Evolutionary conservation across 2,888 invertebrate species (phyloP).

Genomic region (Polyommatus icarus): DNA sequence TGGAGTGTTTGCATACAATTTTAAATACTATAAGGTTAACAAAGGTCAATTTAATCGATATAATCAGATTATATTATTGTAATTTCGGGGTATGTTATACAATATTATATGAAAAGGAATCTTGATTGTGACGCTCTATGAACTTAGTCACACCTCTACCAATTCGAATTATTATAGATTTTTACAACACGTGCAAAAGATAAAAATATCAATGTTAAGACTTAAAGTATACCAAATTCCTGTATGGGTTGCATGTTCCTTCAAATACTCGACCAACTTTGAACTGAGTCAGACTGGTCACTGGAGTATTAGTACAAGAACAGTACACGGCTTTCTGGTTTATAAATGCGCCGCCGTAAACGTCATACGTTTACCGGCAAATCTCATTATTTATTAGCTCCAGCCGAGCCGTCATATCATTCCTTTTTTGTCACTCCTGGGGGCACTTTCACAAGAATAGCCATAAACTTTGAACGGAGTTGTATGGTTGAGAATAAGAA

Average conservation of each 20-base stretch:
- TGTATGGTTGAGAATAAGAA: too few species aligned
- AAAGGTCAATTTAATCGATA: too few species aligned
- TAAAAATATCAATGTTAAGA: too few species aligned
- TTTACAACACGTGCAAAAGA: too few species aligned
- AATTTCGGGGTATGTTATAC: too few species aligned
- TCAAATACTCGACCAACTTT: not conserved
- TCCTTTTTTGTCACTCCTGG: conserved; percentile 2
- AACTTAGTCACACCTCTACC: too few species aligned
- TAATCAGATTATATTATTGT: too few species aligned
- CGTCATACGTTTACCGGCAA: not conserved
- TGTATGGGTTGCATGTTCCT: not conserved
- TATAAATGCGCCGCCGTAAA: not conserved
- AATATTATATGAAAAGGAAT: too few species aligned
- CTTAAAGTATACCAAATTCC: not conserved
- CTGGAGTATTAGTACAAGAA: not conserved
- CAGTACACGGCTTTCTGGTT: not conserved
- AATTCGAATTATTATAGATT: too few species aligned
- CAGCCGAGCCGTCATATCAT: not conserved
- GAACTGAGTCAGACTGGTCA: not conserved
- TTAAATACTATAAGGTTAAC: too few species aligned
- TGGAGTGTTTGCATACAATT: too few species aligned
- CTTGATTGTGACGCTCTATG: too few species aligned
- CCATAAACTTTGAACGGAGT: not conserved
- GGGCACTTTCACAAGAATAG: not conserved
- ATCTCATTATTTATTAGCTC: conserved; percentile 3